Evolutionary conservation across 2,797 vertebrate species (phyloP), one percentile per base, ranked within the genome.

Genomic region (Otolemur crassicaudatus): DNA sequence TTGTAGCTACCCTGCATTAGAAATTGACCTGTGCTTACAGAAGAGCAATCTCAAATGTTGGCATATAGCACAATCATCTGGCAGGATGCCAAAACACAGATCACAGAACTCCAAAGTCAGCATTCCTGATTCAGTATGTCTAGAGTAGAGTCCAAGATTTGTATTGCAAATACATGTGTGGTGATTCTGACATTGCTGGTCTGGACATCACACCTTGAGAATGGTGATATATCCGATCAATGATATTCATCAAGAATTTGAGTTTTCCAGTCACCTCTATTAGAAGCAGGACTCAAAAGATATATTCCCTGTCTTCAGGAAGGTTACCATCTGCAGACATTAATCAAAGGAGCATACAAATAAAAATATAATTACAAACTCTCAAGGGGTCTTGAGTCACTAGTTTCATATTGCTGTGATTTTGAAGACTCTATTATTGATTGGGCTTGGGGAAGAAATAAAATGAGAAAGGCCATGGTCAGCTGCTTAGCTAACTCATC

Each of bases 361-460:
- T 61, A 80, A 60, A 85, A 37, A 69, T 2, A 2, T 43, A 81
- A 75, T 79, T 69, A 60, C 4, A 60, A 61, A 61, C 9, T 88
- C 53, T 20, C 22, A 20, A 65, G 19, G 31, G 7, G 31, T 61
- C 81, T 87, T 22, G 12, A 56, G 37, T 77, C 60, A 69, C 10
- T 73, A 53, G 12, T 80, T 94, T 75, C 86, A 73, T 75, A 23
- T 72, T 87, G 34, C 34, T 76, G 20, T 34, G 40, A 40, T 61
- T 90, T 90, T 92, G 90, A 90, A 87, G n/a, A 61, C n/a, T 58
- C 31, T 67, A 67, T 61, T 76, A 23, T 4, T 90, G 40, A 43
- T 72, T 63, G 49, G 27, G 19, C 56, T 91, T 73, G 20, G 27
- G 9, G 40, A 73, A 46, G 14, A 75, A 73, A 69, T 91, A 91